Evolutionary conservation across 2,113 vertebrate genomes (phyloP).

Genomic region (Cygnus buccinator): DNA sequence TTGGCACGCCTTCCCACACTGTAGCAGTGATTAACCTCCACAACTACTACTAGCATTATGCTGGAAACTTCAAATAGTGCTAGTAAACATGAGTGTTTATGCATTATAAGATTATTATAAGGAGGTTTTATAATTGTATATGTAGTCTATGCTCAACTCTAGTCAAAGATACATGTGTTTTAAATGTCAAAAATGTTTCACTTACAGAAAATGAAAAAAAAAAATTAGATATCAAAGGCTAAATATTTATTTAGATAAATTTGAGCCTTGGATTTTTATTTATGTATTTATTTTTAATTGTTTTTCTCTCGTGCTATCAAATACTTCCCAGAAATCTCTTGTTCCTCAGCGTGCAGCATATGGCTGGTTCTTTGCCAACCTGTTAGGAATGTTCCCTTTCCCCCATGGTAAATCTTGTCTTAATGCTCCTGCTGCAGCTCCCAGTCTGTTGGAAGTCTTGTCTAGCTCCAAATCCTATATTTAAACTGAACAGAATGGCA

Average conservation of each 20-base stretch:
- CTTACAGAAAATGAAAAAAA: background rate
- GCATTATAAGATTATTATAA: background rate
- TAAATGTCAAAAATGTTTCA: background rate
- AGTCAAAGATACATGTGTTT: background rate
- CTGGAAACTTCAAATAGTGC: background rate
- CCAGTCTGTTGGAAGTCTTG: background rate
- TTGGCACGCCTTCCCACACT: background rate
- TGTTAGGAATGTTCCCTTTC: background rate
- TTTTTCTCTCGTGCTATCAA: background rate
- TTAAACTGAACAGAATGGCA: background rate
- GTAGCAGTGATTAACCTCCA: background rate
- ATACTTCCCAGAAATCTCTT: background rate
- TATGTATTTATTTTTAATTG: background rate
- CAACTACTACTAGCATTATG: background rate
- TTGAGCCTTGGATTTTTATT: background rate
- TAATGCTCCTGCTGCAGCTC: background rate
- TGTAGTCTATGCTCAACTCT: background rate
- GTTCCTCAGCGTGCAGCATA: background rate
- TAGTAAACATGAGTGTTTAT: background rate
- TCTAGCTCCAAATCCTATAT: slow-evolving; percentile 27
- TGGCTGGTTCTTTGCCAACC: background rate
- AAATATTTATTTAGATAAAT: background rate
- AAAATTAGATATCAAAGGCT: background rate
- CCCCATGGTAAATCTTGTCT: background rate
- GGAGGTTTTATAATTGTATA: background rate